A percentile compares a stretch with the other conserved stretches of the same genome.
phyloP scores from a whole-genome alignment of 2,797 vertebrate species.

The Fratercula arctica region DNA sequence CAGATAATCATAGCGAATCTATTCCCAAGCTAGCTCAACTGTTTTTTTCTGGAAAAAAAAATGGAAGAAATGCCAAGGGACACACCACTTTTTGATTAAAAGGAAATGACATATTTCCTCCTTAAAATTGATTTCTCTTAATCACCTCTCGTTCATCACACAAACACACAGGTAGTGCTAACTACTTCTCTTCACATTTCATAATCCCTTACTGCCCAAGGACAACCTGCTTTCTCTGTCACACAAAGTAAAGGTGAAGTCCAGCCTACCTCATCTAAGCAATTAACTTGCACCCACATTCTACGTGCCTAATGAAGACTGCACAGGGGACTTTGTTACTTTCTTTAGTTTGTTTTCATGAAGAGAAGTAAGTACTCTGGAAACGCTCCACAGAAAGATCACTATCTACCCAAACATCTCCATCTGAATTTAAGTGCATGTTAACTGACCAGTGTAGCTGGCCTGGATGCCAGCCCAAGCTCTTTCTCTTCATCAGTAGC shows the following conservation, averaged over 20 bases:
- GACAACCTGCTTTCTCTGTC: neutral
- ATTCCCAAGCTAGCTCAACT: neutral
- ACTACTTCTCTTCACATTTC: neutral
- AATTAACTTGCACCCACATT: neutral
- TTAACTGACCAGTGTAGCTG: neutral
- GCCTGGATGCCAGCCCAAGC: neutral
- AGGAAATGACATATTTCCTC: neutral
- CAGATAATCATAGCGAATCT: neutral
- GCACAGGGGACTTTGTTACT: neutral
- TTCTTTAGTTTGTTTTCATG: neutral
- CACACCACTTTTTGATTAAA: slow-evolving; percentile 14
- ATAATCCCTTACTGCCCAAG: neutral
- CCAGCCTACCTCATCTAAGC: neutral
- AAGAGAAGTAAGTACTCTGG: neutral
- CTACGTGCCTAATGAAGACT: neutral
- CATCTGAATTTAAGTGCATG: neutral
- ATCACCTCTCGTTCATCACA: neutral
- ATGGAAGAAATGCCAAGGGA: neutral
- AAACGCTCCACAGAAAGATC: neutral
- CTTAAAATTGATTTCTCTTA: neutral
- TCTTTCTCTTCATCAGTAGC: neutral
- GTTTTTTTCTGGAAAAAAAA: neutral
- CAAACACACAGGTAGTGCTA: neutral
- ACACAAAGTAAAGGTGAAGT: neutral
- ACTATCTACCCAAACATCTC: neutral